These are phyloP conservation scores for Chironomus striatipennis DNA, from an alignment of 1,140 invertebrate species.

Conservation along the genomic window DNA sequence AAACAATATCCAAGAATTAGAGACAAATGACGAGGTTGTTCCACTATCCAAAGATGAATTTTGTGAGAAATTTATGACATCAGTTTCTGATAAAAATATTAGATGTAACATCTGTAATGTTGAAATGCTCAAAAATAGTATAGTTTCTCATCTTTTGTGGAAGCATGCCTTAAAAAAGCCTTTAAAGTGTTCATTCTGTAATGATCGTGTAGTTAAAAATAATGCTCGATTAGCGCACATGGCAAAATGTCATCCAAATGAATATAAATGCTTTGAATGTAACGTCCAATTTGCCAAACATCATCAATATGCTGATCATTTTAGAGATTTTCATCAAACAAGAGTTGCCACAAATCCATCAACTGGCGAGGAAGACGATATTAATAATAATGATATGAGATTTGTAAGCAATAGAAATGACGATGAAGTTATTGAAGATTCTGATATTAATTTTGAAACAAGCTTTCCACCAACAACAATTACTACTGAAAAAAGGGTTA, in stretches of 20 bases:
- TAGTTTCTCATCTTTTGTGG: background rate
- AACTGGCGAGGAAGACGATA: background rate
- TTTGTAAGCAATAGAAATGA: background rate
- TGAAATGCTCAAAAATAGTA: background rate
- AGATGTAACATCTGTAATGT: background rate
- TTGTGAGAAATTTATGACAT: background rate
- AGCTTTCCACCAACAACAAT: background rate
- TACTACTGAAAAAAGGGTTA: background rate
- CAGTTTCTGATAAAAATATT: background rate
- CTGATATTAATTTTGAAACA: background rate
- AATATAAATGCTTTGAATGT: background rate
- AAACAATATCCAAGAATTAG: background rate
- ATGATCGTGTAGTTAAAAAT: conserved; percentile 16
- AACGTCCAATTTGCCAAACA: background rate
- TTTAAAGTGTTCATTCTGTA: background rate
- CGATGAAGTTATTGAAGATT: background rate
- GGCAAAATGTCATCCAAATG: background rate
- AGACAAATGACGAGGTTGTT: background rate
- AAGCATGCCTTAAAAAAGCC: background rate
- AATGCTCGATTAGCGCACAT: background rate
- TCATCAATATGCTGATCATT: background rate
- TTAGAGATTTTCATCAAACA: background rate
- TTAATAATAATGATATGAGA: background rate
- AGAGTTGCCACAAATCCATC: background rate
- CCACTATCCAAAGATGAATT: conserved; percentile 10